These are phyloP conservation scores for Alosa sapidissima DNA, from an alignment of 2,797 vertebrate genomes.

Conservation along the genomic window DNA sequence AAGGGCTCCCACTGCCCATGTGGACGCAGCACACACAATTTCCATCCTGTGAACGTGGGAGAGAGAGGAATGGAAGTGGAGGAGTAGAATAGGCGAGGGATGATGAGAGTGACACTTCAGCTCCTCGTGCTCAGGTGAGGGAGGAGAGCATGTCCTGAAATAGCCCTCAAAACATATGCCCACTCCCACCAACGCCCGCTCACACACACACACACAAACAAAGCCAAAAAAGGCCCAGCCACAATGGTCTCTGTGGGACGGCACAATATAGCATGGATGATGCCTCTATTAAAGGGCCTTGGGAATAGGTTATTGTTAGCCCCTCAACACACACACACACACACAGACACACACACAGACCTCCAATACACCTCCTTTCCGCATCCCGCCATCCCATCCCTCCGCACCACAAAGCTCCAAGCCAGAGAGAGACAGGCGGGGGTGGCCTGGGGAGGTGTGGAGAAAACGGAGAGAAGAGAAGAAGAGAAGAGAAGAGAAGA, in stretches of 20 bases:
- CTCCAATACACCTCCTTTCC: background rate
- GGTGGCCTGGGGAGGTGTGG: background rate
- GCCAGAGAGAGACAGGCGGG: background rate
- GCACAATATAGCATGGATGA: constrained; percentile 18
- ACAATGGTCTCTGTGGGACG: constrained; percentile 19
- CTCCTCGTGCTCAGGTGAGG: background rate
- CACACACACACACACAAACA: background rate
- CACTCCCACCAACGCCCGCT: background rate
- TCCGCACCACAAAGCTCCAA: background rate
- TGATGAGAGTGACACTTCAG: background rate
- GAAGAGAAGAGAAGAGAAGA: background rate
- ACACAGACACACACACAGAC: constrained; percentile 4
- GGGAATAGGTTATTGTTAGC: constrained; percentile 13
- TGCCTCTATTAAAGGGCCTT: background rate
- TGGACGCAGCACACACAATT: background rate
- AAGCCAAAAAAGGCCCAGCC: background rate
- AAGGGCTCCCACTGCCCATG: background rate
- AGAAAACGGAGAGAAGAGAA: background rate
- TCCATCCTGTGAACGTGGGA: background rate
- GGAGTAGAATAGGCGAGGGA: background rate
- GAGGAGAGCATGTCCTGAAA: background rate
- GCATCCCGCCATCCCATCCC: background rate
- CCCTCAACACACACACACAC: constrained; percentile 9
- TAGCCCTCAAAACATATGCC: background rate
- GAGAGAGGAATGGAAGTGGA: background rate